Percentiles rank a stretch among this genome's conserved stretches.
Evolutionary conservation across 2,113 vertebrate genomes (phyloP).

Genomic region (Coptodon bakossiorum): DNA sequence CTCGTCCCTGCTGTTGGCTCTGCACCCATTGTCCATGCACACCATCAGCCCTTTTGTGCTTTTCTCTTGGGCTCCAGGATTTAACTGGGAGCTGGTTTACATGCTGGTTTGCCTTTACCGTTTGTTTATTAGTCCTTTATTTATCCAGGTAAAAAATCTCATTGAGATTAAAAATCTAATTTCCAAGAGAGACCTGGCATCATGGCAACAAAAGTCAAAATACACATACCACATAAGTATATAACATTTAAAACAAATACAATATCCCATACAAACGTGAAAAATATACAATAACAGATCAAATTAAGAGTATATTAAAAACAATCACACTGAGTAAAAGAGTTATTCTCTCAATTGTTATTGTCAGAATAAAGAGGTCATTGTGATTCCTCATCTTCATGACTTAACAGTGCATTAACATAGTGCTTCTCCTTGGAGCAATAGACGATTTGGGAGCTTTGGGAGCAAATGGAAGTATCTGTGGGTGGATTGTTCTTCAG

Average conservation of each 20-base stretch:
- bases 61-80: background rate
- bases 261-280: too few relatives aligned
- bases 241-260: too few relatives aligned
- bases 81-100: background rate
- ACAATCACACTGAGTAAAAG: too few relatives aligned
- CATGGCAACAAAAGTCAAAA: too few relatives aligned
- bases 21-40: background rate
- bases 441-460: background rate
- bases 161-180: too few relatives aligned
- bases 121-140: background rate
- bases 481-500: background rate
- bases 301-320: too few relatives aligned
- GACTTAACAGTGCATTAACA: background rate
- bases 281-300: too few relatives aligned
- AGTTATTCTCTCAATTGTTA: background rate
- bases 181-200: too few relatives aligned
- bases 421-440: background rate
- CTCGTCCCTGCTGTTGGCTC: background rate
- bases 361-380: background rate
- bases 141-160: too few relatives aligned
- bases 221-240: too few relatives aligned
- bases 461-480: background rate
- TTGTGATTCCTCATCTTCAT: background rate
- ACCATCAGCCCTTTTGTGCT: background rate
- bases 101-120: background rate